phyloP scores from a whole-genome alignment of 2,113 vertebrate species.

The Nicator chloris region DNA sequence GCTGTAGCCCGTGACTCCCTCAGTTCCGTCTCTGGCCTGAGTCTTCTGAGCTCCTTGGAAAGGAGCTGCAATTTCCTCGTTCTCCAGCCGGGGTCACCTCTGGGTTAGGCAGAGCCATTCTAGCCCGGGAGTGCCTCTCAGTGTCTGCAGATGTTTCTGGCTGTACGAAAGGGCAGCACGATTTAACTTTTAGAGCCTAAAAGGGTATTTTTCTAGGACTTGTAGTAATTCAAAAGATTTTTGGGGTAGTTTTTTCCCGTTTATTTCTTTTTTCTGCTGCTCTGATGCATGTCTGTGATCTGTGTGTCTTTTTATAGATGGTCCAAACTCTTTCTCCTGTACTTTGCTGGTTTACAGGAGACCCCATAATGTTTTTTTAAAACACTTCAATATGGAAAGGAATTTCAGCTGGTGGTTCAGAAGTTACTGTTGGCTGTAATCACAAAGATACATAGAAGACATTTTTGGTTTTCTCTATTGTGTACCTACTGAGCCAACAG shows the following conservation, averaged over 20 bases:
- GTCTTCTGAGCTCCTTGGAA: neutral
- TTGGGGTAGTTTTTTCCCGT: neutral
- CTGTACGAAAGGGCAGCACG: neutral
- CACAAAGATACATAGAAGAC: neutral
- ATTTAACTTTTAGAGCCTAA: neutral
- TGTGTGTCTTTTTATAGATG: neutral
- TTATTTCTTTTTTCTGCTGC: neutral
- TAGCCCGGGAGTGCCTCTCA: fast-evolving
- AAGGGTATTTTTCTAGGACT: too few relatives aligned
- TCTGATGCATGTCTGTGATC: neutral
- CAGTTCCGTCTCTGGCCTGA: neutral
- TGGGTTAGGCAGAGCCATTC: neutral
- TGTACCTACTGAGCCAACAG: neutral
- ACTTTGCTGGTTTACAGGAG: neutral
- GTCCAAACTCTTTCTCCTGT: neutral
- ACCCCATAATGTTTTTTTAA: neutral
- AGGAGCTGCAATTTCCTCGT: neutral
- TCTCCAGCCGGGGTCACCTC: neutral
- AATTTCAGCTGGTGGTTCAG: neutral
- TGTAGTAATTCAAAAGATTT: neutral
- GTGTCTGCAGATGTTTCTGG: fast-evolving
- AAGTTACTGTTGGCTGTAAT: neutral
- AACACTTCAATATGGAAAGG: neutral
- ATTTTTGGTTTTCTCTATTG: fast-evolving
- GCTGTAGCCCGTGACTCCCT: neutral